Conservation (phyloP, 2,888 invertebrate species). For the Cheilosia scutellata region DNA sequence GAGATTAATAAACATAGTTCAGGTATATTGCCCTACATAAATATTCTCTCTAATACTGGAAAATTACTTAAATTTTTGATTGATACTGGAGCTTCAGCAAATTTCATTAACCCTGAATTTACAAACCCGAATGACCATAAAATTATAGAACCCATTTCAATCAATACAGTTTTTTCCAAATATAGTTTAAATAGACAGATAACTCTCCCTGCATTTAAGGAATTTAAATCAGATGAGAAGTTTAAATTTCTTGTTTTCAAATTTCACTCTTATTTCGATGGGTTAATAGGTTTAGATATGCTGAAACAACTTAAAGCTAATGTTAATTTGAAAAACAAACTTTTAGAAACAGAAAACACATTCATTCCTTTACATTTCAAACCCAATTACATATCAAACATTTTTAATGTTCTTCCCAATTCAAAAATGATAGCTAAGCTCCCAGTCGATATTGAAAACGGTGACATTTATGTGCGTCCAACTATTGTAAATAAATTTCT, state of each 20-base stretch:
- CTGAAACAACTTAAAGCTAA: slow-evolving; percentile 14
- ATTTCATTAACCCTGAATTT: background rate
- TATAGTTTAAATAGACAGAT: slow-evolving; percentile 3
- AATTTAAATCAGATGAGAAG: slow-evolving; percentile 15
- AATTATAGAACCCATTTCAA: background rate
- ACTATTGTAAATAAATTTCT: background rate
- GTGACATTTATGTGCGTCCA: background rate
- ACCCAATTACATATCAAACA: background rate
- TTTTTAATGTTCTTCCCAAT: background rate
- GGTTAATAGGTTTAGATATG: slow-evolving; percentile 11
- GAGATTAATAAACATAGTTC: slow-evolving; percentile 1
- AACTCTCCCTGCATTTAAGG: slow-evolving; percentile 3
- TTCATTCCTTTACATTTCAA: background rate
- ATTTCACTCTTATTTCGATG: slow-evolving; percentile 50
- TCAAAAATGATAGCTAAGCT: slow-evolving; percentile 2
- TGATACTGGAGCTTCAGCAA: slow-evolving; percentile 6
- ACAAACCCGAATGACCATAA: background rate
- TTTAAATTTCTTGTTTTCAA: slow-evolving; percentile 37
- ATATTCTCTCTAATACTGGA: background rate
- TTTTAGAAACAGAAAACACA: background rate
- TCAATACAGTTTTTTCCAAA: background rate
- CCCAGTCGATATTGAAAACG: background rate
- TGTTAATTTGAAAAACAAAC: background rate
- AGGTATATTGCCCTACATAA: background rate
- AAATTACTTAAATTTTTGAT: background rate